Evolutionary conservation across 1,140 invertebrate genomes (phyloP), one percentile per base, ranked within the genome.

Genomic region (Onthophagus taurus): DNA sequence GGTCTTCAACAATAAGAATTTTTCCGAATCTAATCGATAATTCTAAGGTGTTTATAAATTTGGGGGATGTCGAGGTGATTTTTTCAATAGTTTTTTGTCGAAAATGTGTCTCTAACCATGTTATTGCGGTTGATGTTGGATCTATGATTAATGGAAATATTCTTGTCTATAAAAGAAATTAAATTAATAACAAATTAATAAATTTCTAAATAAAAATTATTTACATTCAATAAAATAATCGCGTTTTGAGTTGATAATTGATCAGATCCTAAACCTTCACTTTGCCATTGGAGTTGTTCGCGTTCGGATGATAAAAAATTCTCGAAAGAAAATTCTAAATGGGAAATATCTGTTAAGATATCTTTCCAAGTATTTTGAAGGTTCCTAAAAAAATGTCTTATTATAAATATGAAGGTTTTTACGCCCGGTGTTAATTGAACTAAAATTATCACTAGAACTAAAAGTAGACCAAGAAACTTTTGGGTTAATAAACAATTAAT

Each of bases 21-120:
- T 98, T 97, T 1, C 93, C 92, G 71, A 99, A 95, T 48, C 95
- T 80, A 47, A 89, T 74, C 11, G 89, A 85, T 31, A 96, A 71
- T 61, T 99, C 95, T 1, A 99, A 57, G 12, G 80, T 76, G 1
- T 84, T 91, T 12, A 77, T 63, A 49, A 97, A 85, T 54, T 85
- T 88, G 0, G 79, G 66, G 58, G 85, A 86, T 55, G 82, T 77
- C 50, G 89, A 82, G 11, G 83, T 79, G 1, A 85, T 76, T 16
- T 81, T 69, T 57, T 93, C 90, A 16, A 88, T 71, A 13, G 76
- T 68, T 23, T 68, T 61, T 2, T 76, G 67, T 33, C 76, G 75
- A 6, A 90, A 63, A 55, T 85, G 79, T 9, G 72, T 74, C 47
- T 78, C 79, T 0, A 97, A 64, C 91, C 95, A 99, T 9, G 77